Evolutionary conservation across 2,888 invertebrate species (phyloP), one percentile per base, ranked within the genome.

Genomic region (Hypena proboscidalis): DNA sequence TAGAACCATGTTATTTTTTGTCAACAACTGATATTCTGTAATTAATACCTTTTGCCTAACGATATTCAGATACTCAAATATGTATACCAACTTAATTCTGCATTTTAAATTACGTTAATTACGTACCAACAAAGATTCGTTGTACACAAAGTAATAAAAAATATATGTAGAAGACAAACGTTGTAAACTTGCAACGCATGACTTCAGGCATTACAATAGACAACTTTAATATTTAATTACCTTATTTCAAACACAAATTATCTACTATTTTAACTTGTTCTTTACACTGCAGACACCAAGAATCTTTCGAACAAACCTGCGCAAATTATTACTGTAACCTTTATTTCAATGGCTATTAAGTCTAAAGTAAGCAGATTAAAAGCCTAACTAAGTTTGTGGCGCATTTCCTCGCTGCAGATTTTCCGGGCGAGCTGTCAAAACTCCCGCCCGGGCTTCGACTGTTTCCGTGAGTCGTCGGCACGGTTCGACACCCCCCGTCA

Each of bases 361-460:
- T 68, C 54, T 38, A 67, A 58, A 69, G 45, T 70, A 23, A 50
- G 31, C 37, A 42, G 58, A 53, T 57, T 39, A 54, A 34, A 15
- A 33, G 32, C 33, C 8, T 37, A 51, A 59, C 57, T 46, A 47
- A 59, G 52, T 64, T 69, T 56, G 59, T 51, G 42, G 66, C 68
- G 76, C 70, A 73, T 76, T 77, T 75, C 74, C 77, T 67, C 73
- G 70, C 73, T 83, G 84, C 82, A 82, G 83, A 78, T 81, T 82
- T 84, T 81, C 83, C 84, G 77, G 82, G 78, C 67, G 71, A 74
- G 76, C 82, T 81, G 81, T 83, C 85, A 82, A 77, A 82, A 78
- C 79, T 81, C 70, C 73, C 73, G 73, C 74, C 76, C 70, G 70
- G 75, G 71, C 64, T 59, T 83, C 83, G 81, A 64, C 63, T 56